Base-by-base conservation (phyloP, 2,797 vertebrate genomes). In the Clarias fuscus region DNA sequence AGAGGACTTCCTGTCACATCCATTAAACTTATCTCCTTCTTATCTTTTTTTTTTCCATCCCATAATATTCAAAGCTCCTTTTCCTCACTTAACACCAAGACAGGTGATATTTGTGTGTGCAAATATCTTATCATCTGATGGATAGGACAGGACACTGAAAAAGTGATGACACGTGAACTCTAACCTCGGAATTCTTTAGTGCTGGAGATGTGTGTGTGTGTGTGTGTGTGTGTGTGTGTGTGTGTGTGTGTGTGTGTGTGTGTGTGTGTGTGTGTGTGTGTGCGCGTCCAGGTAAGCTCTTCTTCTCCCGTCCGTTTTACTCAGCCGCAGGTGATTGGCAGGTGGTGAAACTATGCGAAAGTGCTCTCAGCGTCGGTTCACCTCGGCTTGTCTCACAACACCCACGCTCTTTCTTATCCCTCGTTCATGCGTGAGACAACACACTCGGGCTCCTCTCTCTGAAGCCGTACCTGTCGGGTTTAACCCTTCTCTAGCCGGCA, bases 1-100 rank as follows among this genome's bases (percentile, higher is more conserved):
- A 53, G 93, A 56, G 53, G 53, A 94, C 93, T 94, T 92, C 90
- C 93, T 92, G 94, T 95, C 95, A 95, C 92, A 95, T 95, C 94
- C 91, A 94, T 95, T 95, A 93, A 90, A 92, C 92, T 93, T 92
- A 90, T 92, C 93, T 92, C 91, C 88, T 61, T 87, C 90, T 87
- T 89, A 76, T 87, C 89, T 90, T 87, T 73, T 37, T 70, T 20
- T 24, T 4, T 1, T 72, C 65, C 86, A 79, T 82, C 65, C 84
- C 87, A 88, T 85, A 78, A 88, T 86, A 88, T 75, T 62, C 84
- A 79, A 86, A 67, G 68, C 77, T 58, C 65, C 43, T 24, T 79
- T 81, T 58, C 33, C 56, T 84, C 82, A 72, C 56, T 84, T 84
- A 84, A 73, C 82, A 75, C 58, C 82, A 62, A 33, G 82, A 62